Percentiles rank a stretch among this genome's conserved stretches.
phyloP scores from a whole-genome alignment of 2,888 invertebrate species.

The Acleris laterana region DNA sequence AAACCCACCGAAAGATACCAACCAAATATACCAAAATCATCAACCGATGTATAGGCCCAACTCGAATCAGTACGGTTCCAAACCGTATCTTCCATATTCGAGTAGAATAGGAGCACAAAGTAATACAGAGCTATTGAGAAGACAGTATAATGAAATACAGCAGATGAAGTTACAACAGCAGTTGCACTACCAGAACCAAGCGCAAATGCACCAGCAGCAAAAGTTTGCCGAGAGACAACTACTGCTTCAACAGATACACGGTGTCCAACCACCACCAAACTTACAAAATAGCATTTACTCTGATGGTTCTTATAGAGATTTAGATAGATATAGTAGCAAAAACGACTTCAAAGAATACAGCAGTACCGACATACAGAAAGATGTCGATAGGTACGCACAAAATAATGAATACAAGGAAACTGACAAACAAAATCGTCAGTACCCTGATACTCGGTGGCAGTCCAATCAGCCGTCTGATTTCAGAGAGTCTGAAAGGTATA shows the following conservation, averaged over 20 bases:
- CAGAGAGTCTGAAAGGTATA: slow-evolving; percentile 66
- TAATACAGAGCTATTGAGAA: slow-evolving; percentile 84
- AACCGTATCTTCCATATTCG: slow-evolving; percentile 80
- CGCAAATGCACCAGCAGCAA: slow-evolving; percentile 86
- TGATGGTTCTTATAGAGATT: slow-evolving; percentile 75
- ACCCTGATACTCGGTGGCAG: slow-evolving; percentile 74
- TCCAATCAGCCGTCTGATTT: slow-evolving; percentile 64
- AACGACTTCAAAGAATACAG: slow-evolving; percentile 74
- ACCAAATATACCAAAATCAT: slow-evolving; percentile 84
- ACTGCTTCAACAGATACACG: slow-evolving; percentile 85
- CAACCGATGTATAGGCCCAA: slow-evolving; percentile 78
- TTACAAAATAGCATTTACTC: slow-evolving; percentile 80
- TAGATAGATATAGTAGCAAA: slow-evolving; percentile 76
- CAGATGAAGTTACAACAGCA: slow-evolving; percentile 87
- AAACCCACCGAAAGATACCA: slow-evolving; percentile 83
- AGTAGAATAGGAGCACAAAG: slow-evolving; percentile 82
- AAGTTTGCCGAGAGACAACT: slow-evolving; percentile 86
- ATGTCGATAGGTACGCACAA: slow-evolving; percentile 68
- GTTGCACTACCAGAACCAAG: slow-evolving; percentile 86
- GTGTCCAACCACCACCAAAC: slow-evolving; percentile 79
- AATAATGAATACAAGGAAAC: slow-evolving; percentile 72
- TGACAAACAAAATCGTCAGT: slow-evolving; percentile 69
- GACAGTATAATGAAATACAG: slow-evolving; percentile 86
- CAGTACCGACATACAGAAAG: slow-evolving; percentile 73
- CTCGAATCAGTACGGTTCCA: slow-evolving; percentile 76